Evolutionary conservation across 1,140 invertebrate genomes (phyloP).

Genomic region (Aphaenogaster rudis): DNA sequence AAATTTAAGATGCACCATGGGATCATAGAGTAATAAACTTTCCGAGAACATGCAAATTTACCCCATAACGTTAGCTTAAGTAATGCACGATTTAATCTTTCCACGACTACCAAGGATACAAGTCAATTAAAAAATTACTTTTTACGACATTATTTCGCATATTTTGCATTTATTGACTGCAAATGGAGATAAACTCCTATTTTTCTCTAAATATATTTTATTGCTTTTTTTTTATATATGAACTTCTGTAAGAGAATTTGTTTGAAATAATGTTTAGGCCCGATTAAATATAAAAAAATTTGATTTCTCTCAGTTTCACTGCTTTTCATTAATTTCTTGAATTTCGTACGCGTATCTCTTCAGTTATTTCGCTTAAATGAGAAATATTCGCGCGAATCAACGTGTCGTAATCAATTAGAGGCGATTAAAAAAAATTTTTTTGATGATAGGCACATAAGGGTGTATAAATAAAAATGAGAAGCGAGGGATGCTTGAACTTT

Average conservation of each 20-base stretch:
- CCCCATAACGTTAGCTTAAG: conserved; percentile 37
- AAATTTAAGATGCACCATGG: conserved; percentile 48
- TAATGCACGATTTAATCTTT: conserved; percentile 52
- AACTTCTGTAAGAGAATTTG: background rate
- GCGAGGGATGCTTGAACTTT: conserved; percentile 66
- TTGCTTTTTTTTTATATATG: background rate
- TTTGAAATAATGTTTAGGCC: background rate
- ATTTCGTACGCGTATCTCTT: background rate
- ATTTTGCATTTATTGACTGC: background rate
- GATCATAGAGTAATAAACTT: conserved; percentile 56
- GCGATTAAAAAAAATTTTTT: conserved; percentile 24
- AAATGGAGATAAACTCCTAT: background rate
- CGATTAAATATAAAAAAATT: background rate
- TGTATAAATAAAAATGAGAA: conserved; percentile 57
- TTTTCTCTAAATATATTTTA: background rate
- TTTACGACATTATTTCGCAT: background rate
- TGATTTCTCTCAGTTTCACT: background rate
- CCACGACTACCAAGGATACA: conserved; percentile 31
- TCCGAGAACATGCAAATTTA: conserved; percentile 57
- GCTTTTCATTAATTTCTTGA: background rate
- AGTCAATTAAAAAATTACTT: conserved; percentile 51
- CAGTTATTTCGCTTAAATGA: background rate
- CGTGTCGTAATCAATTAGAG: conserved; percentile 33
- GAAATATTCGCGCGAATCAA: conserved; percentile 10
- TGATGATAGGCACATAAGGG: conserved; percentile 9